phyloP scores from a whole-genome alignment of 2,797 vertebrate species.

The Periophthalmus magnuspinnatus region DNA sequence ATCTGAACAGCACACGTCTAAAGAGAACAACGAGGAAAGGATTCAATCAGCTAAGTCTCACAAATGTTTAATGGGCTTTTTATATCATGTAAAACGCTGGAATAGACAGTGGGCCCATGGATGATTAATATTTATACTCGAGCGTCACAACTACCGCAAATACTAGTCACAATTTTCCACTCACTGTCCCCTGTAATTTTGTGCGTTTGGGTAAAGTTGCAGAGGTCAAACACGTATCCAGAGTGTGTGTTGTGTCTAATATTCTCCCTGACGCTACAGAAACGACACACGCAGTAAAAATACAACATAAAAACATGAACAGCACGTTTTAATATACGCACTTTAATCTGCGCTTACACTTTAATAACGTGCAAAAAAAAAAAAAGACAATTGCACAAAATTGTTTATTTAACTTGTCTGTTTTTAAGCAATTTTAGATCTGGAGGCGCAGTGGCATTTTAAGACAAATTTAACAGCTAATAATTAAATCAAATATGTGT shows the following conservation, averaged over 20 bases:
- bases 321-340: too few species aligned
- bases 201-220: neutral
- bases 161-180: neutral
- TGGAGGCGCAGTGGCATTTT: too few species aligned
- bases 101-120: constrained; percentile 22
- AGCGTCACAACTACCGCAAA: constrained; percentile 10
- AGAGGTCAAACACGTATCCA: neutral
- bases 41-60: constrained; percentile 42
- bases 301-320: too few species aligned
- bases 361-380: too few species aligned
- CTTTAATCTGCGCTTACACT: too few species aligned
- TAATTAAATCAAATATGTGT: too few species aligned
- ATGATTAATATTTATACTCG: constrained; percentile 41
- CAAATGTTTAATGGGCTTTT: constrained; percentile 38
- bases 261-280: too few species aligned
- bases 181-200: neutral
- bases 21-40: constrained; percentile 37
- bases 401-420: too few species aligned
- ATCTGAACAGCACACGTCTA: constrained; percentile 19
- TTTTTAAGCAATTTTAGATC: too few species aligned
- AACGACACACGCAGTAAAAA: too few species aligned
- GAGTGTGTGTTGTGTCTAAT: neutral
- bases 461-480: too few species aligned
- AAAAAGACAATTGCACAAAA: too few species aligned
- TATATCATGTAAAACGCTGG: constrained; percentile 37